A percentile compares a stretch with the other conserved stretches of the same genome.
Evolutionary conservation across 2,797 vertebrate genomes (phyloP).

Genomic region (Sebastes glaucus): DNA sequence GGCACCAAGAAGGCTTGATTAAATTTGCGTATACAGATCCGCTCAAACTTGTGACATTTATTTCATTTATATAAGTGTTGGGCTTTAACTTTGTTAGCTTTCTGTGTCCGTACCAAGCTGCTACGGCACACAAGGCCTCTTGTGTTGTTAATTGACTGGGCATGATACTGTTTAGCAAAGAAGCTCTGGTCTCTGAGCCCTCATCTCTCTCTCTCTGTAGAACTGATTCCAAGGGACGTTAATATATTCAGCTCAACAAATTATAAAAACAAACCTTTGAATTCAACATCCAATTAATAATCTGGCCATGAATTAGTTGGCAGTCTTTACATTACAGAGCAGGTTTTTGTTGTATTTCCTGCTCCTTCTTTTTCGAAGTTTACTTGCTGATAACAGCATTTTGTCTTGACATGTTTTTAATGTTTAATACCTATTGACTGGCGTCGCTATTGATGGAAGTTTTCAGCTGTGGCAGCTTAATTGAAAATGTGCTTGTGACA

Average conservation of each 20-base stretch:
- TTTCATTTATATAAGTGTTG: slow-evolving; percentile 61
- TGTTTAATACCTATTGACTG: not conserved
- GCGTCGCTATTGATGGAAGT: not conserved
- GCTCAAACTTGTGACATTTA: slow-evolving; percentile 75
- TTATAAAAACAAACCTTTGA: not conserved
- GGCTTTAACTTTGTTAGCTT: slow-evolving; percentile 61
- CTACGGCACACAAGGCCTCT: slow-evolving; percentile 48
- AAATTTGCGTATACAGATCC: slow-evolving; percentile 50
- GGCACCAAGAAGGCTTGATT: slow-evolving; percentile 55
- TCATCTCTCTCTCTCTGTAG: not conserved
- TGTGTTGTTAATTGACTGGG: slow-evolving; percentile 72
- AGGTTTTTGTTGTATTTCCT: not conserved
- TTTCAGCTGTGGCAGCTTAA: not conserved
- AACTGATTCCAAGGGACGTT: not conserved
- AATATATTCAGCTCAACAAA: not conserved
- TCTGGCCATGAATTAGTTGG: not conserved
- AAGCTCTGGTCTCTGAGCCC: slow-evolving; percentile 5
- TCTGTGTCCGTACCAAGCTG: slow-evolving; percentile 38
- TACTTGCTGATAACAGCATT: not conserved
- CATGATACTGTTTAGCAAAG: slow-evolving; percentile 70
- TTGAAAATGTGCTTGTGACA: not conserved
- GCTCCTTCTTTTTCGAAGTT: not conserved
- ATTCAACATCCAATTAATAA: slow-evolving; percentile 12
- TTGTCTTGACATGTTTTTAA: not conserved
- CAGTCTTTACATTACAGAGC: not conserved